phyloP scores from a whole-genome alignment of 2,888 invertebrate species.

The Idaea dimidiata region DNA sequence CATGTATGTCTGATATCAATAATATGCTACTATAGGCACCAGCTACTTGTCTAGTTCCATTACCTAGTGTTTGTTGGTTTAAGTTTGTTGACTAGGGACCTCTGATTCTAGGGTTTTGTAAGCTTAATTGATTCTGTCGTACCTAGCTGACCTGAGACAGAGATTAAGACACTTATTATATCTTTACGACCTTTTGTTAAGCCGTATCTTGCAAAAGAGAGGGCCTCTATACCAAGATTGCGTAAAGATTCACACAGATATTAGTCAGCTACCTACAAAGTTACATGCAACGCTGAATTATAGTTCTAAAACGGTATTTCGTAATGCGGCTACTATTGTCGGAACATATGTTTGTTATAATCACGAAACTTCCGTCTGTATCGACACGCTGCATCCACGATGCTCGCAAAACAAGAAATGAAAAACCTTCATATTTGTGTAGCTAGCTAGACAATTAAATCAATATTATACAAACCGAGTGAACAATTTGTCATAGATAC shows the following conservation, averaged over 20 bases:
- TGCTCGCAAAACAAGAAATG: neutral
- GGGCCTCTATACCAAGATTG: neutral
- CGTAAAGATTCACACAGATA: neutral
- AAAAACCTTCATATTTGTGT: neutral
- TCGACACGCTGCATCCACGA: neutral
- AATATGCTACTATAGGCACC: neutral
- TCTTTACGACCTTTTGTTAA: neutral
- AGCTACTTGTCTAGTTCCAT: neutral
- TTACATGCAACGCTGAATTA: neutral
- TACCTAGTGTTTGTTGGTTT: neutral
- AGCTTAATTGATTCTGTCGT: neutral
- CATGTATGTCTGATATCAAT: neutral
- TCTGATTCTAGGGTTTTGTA: neutral
- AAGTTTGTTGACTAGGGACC: neutral
- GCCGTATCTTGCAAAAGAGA: neutral
- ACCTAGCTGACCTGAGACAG: neutral
- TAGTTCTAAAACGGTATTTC: neutral
- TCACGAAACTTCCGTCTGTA: neutral
- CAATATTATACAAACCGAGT: too few relatives aligned
- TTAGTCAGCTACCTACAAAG: neutral
- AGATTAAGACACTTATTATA: neutral
- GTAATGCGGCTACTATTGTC: neutral
- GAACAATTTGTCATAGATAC: too few relatives aligned
- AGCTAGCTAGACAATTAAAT: neutral
- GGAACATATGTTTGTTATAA: constrained; percentile 1